phyloP scores from a whole-genome alignment of 2,113 vertebrate genomes.

The Ptychochromis oligacanthus region DNA sequence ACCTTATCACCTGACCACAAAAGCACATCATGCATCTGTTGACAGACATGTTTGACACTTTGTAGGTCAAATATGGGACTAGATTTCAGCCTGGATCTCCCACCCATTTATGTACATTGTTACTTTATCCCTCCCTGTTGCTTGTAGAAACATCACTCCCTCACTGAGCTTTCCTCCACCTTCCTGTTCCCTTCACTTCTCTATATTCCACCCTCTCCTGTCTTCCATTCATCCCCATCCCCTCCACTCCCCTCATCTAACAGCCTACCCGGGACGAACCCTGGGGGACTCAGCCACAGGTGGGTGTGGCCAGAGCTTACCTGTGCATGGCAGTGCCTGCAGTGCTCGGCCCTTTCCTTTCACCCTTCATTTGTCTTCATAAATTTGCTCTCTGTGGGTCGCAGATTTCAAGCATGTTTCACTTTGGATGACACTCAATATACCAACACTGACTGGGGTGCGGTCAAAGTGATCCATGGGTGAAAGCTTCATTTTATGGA shows the following conservation, averaged over 20 bases:
- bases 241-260: slow-evolving; percentile 81
- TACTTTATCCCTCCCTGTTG: slow-evolving; percentile 45
- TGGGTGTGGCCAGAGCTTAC: slow-evolving; percentile 84
- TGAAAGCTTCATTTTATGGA: slow-evolving; percentile 5
- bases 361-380: slow-evolving; percentile 42
- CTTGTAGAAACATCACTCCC: slow-evolving; percentile 57
- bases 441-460: background rate
- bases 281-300: slow-evolving; percentile 91
- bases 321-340: slow-evolving; percentile 82
- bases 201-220: slow-evolving; percentile 67
- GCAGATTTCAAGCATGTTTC: slow-evolving; percentile 3
- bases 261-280: slow-evolving; percentile 94
- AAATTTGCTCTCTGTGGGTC: slow-evolving; percentile 21
- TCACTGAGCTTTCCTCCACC: slow-evolving; percentile 57
- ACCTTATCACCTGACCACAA: background rate
- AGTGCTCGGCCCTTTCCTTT: slow-evolving; percentile 62
- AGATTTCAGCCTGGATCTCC: slow-evolving; percentile 19
- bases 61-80: slow-evolving; percentile 60
- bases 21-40: background rate
- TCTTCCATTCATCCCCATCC: slow-evolving; percentile 49
- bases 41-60: slow-evolving; percentile 62
- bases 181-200: slow-evolving; percentile 51
- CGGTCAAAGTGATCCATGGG: slow-evolving; percentile 20
- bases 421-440: background rate
- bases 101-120: slow-evolving; percentile 42